These are phyloP conservation scores for Puma concolor DNA, from an alignment of 2,113 vertebrate genomes.

Conservation along the genomic window DNA sequence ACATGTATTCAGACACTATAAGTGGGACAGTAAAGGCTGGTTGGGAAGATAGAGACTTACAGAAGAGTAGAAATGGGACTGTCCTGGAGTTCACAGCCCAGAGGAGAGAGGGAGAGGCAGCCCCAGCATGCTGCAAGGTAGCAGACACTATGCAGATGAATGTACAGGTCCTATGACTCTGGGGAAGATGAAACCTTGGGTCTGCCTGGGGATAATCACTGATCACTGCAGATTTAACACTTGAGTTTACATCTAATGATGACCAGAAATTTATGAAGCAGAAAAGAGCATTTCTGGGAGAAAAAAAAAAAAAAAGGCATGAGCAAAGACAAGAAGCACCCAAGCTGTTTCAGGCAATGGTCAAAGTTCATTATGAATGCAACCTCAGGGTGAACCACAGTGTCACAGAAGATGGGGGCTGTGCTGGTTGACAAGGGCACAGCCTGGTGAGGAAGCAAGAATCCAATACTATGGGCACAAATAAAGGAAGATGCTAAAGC, in stretches of 20 bases:
- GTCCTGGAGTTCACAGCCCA: neutral
- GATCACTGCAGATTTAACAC: neutral
- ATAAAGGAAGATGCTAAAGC: neutral
- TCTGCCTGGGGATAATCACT: neutral
- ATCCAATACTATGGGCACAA: neutral
- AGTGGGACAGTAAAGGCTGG: neutral
- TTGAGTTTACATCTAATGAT: neutral
- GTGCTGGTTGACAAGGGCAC: neutral
- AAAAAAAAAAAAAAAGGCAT: neutral
- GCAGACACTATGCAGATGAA: neutral
- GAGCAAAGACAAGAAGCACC: neutral
- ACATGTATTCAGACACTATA: neutral
- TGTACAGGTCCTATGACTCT: neutral
- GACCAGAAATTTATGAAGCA: neutral
- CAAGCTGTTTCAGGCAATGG: neutral
- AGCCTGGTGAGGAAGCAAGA: neutral
- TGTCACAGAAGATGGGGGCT: neutral
- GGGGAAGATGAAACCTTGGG: neutral
- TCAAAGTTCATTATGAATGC: no score
- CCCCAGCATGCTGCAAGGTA: neutral
- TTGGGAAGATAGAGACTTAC: neutral
- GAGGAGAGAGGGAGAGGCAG: accelerated
- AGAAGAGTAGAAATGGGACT: neutral
- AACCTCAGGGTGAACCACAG: neutral
- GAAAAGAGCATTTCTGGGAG: neutral